A percentile compares a stretch with the other conserved stretches of the same genome.
These are phyloP conservation scores for Dufourea novaeangliae DNA, from an alignment of 1,140 invertebrate genomes.

Conservation along the genomic window DNA sequence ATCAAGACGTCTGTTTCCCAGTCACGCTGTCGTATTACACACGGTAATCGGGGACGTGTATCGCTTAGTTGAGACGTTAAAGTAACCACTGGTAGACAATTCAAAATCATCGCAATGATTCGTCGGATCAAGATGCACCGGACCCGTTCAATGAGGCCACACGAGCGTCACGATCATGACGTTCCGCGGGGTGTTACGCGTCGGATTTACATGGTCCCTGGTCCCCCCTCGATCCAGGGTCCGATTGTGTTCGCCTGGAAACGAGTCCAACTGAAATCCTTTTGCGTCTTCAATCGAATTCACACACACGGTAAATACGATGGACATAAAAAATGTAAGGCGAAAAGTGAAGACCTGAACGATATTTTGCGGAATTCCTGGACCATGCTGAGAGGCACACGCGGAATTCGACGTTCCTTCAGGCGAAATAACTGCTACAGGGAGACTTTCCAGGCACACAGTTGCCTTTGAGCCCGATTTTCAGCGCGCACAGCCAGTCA, in stretches of 20 bases:
- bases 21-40: conserved; percentile 11
- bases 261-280: too few relatives aligned
- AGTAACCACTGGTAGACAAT: conserved; percentile 23
- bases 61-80: conserved; percentile 21
- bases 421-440: conserved; percentile 15
- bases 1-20: conserved; percentile 8
- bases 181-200: too few relatives aligned
- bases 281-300: too few relatives aligned
- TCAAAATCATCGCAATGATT: conserved; percentile 60
- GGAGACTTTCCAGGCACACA: conserved; percentile 13
- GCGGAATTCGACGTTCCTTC: conserved; percentile 17
- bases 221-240: too few relatives aligned
- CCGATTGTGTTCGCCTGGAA: too few relatives aligned
- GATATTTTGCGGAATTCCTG: conserved; percentile 25
- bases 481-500: conserved; percentile 7
- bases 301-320: too few relatives aligned
- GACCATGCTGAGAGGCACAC: too few relatives aligned
- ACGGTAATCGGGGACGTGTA: conserved; percentile 9
- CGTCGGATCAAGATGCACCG: conserved; percentile 52
- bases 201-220: conserved; percentile 18
- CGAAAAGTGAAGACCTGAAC: not conserved
- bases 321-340: not conserved
- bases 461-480: conserved; percentile 35
- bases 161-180: conserved; percentile 8
- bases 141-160: conserved; percentile 32